These are phyloP conservation scores for Eurois occulta DNA, from an alignment of 2,888 invertebrate species.

Conservation along the genomic window DNA sequence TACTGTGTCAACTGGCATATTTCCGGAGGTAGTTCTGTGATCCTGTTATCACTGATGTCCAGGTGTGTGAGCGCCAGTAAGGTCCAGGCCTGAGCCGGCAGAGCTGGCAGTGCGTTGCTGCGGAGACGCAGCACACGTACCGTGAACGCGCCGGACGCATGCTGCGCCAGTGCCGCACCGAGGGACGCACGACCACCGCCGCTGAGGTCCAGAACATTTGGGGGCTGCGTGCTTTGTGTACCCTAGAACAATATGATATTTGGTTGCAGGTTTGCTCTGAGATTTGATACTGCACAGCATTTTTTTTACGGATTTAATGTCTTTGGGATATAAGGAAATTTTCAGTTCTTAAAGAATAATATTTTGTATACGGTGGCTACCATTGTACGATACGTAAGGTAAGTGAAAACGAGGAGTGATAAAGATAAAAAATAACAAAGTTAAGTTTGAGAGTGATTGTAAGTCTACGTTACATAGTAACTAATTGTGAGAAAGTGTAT, in stretches of 20 bases:
- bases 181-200: slow-evolving; percentile 83
- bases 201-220: slow-evolving; percentile 85
- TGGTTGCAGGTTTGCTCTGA: not conserved
- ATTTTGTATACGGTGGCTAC: no score
- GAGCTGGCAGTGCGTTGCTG: slow-evolving; percentile 90
- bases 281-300: not conserved
- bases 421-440: slow-evolving; percentile 3
- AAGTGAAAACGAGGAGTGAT: not conserved
- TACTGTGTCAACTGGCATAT: slow-evolving; percentile 89
- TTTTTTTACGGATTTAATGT: not conserved
- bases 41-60: slow-evolving; percentile 93
- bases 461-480: slow-evolving; percentile 51
- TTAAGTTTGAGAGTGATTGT: slow-evolving; percentile 35
- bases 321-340: not conserved
- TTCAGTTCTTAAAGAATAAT: not conserved
- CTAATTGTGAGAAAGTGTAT: slow-evolving; percentile 54
- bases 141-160: slow-evolving; percentile 81
- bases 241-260: slow-evolving; percentile 75
- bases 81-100: slow-evolving; percentile 91
- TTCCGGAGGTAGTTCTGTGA: slow-evolving; percentile 91
- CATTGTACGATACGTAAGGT: not conserved
- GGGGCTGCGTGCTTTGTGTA: slow-evolving; percentile 87
- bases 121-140: slow-evolving; percentile 81
- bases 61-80: slow-evolving; percentile 91
- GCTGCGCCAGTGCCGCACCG: slow-evolving; percentile 80